A percentile compares a stretch with the other conserved stretches of the same genome.
Evolutionary conservation across 2,113 vertebrate species (phyloP).

Genomic region (Cricetomys ansorgei): DNA sequence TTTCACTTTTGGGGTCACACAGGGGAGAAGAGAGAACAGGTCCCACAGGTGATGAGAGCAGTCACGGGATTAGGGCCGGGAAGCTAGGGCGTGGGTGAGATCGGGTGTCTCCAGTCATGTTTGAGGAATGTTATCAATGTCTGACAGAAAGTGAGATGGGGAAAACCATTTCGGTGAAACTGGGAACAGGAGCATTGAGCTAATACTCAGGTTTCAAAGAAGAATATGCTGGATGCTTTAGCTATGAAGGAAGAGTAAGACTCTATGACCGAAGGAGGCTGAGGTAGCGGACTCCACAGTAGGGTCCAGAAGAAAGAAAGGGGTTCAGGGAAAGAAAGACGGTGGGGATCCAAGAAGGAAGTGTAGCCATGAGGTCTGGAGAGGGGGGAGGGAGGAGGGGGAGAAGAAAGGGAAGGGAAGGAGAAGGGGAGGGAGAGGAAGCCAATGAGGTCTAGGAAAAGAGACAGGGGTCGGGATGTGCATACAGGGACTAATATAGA

Average conservation of each 20-base stretch:
- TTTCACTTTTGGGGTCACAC: background rate
- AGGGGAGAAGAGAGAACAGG: background rate
- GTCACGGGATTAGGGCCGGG: background rate
- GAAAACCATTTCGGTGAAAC: background rate
- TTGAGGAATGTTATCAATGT: background rate
- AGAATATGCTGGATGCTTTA: background rate
- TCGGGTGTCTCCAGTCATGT: background rate
- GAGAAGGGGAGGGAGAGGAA: background rate
- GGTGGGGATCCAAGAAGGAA: background rate
- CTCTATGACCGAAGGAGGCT: background rate
- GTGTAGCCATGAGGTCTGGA: no score
- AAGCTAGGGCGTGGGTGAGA: background rate
- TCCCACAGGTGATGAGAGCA: background rate
- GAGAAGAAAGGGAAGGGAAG: background rate
- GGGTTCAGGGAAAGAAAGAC: background rate
- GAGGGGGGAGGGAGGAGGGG: background rate
- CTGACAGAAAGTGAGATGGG: background rate
- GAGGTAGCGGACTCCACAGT: background rate
- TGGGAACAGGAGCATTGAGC: background rate
- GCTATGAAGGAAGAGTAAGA: background rate
- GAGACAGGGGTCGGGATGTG: background rate
- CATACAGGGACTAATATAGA: background rate
- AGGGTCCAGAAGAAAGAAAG: background rate
- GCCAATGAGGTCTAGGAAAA: background rate
- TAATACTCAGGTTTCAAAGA: background rate